These are phyloP conservation scores for Trichonephila clavipes DNA, from an alignment of 1,140 invertebrate genomes.

Conservation along the genomic window DNA sequence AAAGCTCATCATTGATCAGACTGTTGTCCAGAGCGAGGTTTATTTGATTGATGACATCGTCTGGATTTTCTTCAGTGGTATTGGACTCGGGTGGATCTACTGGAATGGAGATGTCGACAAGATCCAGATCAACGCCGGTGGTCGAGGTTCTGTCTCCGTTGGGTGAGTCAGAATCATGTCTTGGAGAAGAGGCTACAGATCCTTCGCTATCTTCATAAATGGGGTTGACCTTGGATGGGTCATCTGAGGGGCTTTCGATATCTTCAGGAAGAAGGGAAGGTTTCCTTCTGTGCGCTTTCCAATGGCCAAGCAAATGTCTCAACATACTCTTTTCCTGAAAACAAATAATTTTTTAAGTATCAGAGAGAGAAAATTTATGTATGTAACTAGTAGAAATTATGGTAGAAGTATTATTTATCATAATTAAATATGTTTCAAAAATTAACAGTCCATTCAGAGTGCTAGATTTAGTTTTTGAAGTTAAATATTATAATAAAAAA, in stretches of 20 bases:
- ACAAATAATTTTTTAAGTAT: background rate
- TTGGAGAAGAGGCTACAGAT: background rate
- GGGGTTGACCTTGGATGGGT: slow-evolving; percentile 51
- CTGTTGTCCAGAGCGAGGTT: background rate
- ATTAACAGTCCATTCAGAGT: too few relatives aligned
- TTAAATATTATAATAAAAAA: too few relatives aligned
- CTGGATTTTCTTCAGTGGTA: background rate
- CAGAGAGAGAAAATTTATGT: too few relatives aligned
- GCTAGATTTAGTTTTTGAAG: too few relatives aligned
- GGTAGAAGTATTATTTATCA: too few relatives aligned
- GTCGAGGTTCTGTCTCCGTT: background rate
- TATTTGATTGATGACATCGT: slow-evolving; percentile 38
- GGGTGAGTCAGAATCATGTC: background rate
- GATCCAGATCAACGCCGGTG: background rate
- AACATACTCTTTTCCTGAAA: slow-evolving; percentile 57
- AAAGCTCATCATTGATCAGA: background rate
- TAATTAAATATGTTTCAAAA: too few relatives aligned
- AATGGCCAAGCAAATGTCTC: slow-evolving; percentile 45
- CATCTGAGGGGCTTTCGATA: slow-evolving; percentile 5
- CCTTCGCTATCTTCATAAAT: slow-evolving; percentile 60
- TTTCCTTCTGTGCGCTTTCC: slow-evolving; percentile 64
- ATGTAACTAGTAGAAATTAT: too few relatives aligned
- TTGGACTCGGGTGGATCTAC: background rate
- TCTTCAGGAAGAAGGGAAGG: slow-evolving; percentile 54
- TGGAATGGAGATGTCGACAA: slow-evolving; percentile 17